Evolutionary conservation across 2,888 invertebrate species (phyloP).

Genomic region (Lepidochitona cinerea): DNA sequence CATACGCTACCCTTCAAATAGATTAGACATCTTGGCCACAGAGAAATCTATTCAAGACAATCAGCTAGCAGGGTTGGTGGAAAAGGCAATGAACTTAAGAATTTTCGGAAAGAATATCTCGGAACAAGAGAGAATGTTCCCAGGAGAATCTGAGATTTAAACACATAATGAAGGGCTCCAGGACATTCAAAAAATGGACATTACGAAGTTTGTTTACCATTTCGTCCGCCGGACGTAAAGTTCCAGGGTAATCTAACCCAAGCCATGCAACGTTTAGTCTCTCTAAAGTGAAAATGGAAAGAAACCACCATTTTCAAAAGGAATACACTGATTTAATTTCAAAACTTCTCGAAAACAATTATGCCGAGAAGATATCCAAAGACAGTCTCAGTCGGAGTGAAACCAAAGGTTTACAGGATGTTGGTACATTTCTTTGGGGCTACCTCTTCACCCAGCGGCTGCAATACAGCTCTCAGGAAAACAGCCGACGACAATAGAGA

Average conservation of each 20-base stretch:
- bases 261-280: neutral
- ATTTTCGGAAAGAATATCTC: neutral
- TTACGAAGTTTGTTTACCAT: conserved; percentile 24
- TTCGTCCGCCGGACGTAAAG: conserved; percentile 11
- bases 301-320: neutral
- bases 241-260: neutral
- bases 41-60: neutral
- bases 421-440: no score
- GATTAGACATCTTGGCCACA: neutral
- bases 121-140: neutral
- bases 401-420: no score
- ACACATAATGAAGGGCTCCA: neutral
- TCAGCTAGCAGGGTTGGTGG: neutral
- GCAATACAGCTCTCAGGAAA: neutral
- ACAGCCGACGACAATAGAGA: neutral
- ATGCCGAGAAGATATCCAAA: neutral
- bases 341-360: neutral
- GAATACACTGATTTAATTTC: neutral
- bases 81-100: neutral
- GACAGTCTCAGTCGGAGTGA: neutral
- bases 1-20: neutral
- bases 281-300: neutral
- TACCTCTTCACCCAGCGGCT: neutral
- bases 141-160: neutral
- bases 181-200: conserved; percentile 11